These are phyloP conservation scores for Acronicta alni DNA, from an alignment of 2,888 invertebrate species.

Conservation along the genomic window DNA sequence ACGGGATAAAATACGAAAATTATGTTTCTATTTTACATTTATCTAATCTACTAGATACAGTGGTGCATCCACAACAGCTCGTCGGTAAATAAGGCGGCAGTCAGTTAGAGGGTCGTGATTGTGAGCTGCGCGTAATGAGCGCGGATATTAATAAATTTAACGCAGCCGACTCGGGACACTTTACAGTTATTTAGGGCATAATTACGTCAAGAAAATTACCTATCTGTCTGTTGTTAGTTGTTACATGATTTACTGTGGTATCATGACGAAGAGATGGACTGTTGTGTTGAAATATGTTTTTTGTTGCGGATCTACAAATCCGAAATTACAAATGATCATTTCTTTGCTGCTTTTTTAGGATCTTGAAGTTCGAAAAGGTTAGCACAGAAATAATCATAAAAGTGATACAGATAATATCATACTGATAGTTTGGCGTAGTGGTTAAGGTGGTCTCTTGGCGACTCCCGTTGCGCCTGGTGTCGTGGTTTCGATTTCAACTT, in stretches of 20 bases:
- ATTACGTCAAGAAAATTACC: conserved; percentile 70
- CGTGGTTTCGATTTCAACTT: no score
- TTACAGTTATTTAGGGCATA: conserved; percentile 80
- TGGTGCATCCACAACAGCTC: conserved; percentile 53
- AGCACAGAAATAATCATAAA: no score
- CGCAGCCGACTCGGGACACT: conserved; percentile 70
- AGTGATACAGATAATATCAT: no score
- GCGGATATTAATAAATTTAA: conserved; percentile 79
- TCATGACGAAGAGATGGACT: conserved; percentile 22
- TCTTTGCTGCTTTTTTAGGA: no score
- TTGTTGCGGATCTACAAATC: no score
- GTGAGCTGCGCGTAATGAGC: conserved; percentile 75
- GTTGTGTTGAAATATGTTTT: conserved; percentile 6
- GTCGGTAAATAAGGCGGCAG: conserved; percentile 86
- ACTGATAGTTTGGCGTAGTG: no score
- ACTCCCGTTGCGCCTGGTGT: no score
- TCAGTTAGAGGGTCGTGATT: conserved; percentile 85
- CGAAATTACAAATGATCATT: no score
- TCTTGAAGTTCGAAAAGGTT: no score
- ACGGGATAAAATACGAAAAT: no score
- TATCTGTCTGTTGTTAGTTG: conserved; percentile 53
- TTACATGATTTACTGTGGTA: conserved; percentile 59
- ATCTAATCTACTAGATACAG: conserved; percentile 63
- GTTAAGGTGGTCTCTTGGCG: no score
- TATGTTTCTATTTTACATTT: neutral